These are phyloP conservation scores for Corythaixoides concolor DNA, from an alignment of 2,113 vertebrate species.

Conservation along the genomic window DNA sequence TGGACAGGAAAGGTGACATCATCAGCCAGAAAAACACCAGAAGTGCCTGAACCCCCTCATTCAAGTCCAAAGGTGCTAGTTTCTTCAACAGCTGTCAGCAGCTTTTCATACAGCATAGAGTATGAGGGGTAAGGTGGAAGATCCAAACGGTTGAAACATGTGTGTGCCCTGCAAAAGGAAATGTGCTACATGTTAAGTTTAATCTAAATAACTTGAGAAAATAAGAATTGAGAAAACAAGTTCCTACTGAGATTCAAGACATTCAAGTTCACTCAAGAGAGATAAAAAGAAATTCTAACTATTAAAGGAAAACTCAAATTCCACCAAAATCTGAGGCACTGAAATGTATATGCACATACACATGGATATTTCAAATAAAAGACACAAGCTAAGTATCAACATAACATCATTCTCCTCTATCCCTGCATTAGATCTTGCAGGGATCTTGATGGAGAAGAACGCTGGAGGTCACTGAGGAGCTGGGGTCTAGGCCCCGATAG, in stretches of 20 bases:
- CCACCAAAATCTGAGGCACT: not conserved
- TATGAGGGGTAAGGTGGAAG: conserved; percentile 95
- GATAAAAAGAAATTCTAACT: not conserved
- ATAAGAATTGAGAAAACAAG: not conserved
- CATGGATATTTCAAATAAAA: not conserved
- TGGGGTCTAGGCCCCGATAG: not conserved
- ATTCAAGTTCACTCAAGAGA: not conserved
- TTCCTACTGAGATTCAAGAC: not conserved
- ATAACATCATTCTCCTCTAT: not conserved
- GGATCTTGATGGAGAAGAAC: not conserved
- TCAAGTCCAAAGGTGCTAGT: conserved; percentile 98
- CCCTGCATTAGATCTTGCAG: not conserved
- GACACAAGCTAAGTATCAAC: not conserved
- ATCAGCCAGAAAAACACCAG: conserved; percentile 64
- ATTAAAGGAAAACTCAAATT: not conserved
- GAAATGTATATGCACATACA: not conserved
- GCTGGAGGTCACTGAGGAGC: not conserved
- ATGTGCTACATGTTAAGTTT: not conserved
- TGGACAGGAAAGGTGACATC: conserved; percentile 66
- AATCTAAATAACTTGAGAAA: not conserved
- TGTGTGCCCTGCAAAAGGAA: conserved; percentile 87
- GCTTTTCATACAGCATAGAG: conserved; percentile 94
- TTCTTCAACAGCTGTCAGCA: conserved; percentile 96
- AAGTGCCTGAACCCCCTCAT: conserved; percentile 74
- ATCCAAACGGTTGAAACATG: conserved; percentile 97